Evolutionary conservation across 2,797 vertebrate species (phyloP), one percentile per base, ranked within the genome.

Genomic region (Rhinogobio ventralis): DNA sequence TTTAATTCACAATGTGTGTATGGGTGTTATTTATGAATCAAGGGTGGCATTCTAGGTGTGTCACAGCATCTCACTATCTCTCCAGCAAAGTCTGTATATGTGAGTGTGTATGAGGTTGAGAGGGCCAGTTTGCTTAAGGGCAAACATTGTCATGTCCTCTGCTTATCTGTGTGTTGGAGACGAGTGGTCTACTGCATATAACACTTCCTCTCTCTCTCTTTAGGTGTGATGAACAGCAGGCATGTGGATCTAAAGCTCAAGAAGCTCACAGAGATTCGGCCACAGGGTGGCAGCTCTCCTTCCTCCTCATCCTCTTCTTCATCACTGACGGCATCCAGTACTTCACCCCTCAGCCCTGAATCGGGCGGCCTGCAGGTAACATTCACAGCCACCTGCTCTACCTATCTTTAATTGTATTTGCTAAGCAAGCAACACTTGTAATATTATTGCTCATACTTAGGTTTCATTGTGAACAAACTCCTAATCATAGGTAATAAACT

Each of bases 171-270:
- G 39, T 66, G 11, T 79, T 85, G 76, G 67, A 73, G 83, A 79
- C 3, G 55, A 85, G 83, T 72, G 83, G 75, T 45, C 76, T 79
- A 51, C 68, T 91, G 90, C 88, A 90, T 87, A 91, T 89, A 89
- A 91, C 83, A 88, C 89, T 91, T 89, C 86, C 55, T 79, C 33
- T 69, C 17, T 76, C 46, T 78, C 20, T 81, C 25, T 85, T 86
- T 93, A 97, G 97, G 95, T 93, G 92, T 96, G 93, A 96, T 96
- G 91, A 98, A 96, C 92, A 97, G 95, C 91, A 96, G 95, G 84
- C 94, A 96, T 64, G 88, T 97, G 91, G 97, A 99, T 90, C 94
- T 97, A 92, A 98, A 98, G 93, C 94, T 98, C 91, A 98, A 96
- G 95, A 97, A 96, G 90, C 92, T 96, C 88, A 92, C 94, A 81